Conservation (phyloP, 1,140 invertebrate species). For the Drosophila kikkawai region DNA sequence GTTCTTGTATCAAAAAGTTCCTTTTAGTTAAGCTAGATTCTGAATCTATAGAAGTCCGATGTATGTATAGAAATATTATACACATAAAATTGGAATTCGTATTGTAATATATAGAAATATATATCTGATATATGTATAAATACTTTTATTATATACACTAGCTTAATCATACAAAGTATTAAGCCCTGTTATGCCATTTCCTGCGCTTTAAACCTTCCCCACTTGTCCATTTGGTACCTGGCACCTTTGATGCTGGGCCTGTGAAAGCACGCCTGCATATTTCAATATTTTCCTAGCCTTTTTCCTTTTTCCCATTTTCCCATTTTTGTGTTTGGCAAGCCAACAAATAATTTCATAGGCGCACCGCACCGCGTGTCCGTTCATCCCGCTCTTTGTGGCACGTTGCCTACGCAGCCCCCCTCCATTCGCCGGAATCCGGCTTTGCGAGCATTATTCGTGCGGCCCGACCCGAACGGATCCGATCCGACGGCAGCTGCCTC, state of each 20-base stretch:
- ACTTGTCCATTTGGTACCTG: not conserved
- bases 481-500: conserved; percentile 35
- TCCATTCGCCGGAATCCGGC: conserved; percentile 35
- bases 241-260: conserved; percentile 36
- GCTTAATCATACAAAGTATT: not conserved
- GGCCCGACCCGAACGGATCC: conserved; percentile 22
- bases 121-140: not conserved
- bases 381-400: conserved; percentile 47
- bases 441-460: conserved; percentile 56
- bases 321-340: conserved; percentile 20
- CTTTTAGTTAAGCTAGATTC: too few relatives aligned
- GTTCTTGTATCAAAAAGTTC: not conserved
- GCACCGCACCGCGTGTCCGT: conserved; percentile 54
- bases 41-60: too few relatives aligned
- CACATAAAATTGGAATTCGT: too few relatives aligned
- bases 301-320: conserved; percentile 5
- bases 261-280: conserved; percentile 47
- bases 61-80: too few relatives aligned
- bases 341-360: conserved; percentile 76
- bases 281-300: conserved; percentile 55
- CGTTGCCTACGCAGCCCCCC: conserved; percentile 42
- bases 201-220: conserved; percentile 3
- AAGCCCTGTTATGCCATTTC: not conserved
- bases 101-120: not conserved
- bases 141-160: not conserved